A percentile compares a stretch with the other conserved stretches of the same genome.
These are phyloP conservation scores for Gambelia wislizenii DNA, from an alignment of 2,797 vertebrate genomes.

Conservation along the genomic window DNA sequence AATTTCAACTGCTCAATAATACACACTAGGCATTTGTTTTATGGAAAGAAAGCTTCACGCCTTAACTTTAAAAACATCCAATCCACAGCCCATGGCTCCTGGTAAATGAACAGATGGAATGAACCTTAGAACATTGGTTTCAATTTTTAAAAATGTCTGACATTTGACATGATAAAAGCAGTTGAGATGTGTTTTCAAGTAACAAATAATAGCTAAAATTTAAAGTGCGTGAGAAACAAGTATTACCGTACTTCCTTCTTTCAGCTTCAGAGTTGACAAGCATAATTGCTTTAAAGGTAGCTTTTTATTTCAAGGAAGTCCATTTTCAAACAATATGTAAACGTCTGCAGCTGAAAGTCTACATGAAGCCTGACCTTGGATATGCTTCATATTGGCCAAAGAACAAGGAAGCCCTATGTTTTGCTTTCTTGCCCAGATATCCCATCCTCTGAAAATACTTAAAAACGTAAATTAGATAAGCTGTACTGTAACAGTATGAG, in stretches of 20 bases:
- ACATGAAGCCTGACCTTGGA: constrained; percentile 67
- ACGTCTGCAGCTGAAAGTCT: constrained; percentile 67
- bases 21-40: constrained; percentile 8
- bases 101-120: constrained; percentile 51
- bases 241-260: neutral
- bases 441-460: constrained; percentile 74
- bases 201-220: constrained; percentile 47
- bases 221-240: constrained; percentile 53
- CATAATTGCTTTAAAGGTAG: constrained; percentile 51
- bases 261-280: constrained; percentile 50
- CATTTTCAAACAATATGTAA: constrained; percentile 60
- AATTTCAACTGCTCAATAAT: constrained; percentile 15
- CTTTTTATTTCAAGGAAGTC: constrained; percentile 48
- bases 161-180: constrained; percentile 16
- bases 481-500: constrained; percentile 57
- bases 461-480: constrained; percentile 75
- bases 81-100: constrained; percentile 30
- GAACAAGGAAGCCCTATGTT: constrained; percentile 73
- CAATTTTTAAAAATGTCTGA: neutral
- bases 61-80: constrained; percentile 43
- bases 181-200: neutral
- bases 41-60: constrained; percentile 46
- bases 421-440: constrained; percentile 75
- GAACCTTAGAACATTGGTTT: constrained; percentile 37
- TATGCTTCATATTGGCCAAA: constrained; percentile 65